Evolutionary conservation across 2,113 vertebrate species (phyloP), one percentile per base, ranked within the genome.

Genomic region (Ailurus styani): DNA sequence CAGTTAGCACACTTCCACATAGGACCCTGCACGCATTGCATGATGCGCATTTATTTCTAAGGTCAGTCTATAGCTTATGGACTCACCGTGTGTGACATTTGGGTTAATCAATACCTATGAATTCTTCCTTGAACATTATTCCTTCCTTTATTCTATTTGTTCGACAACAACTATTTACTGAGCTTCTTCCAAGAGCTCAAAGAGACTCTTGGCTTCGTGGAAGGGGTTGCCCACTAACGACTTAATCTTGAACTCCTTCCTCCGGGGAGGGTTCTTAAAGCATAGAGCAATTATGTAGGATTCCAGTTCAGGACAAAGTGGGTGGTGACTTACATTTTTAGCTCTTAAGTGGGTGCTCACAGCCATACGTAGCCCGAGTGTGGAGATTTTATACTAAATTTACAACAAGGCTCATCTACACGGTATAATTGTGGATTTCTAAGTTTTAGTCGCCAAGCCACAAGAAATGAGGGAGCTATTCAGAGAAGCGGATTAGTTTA

Each of bases 391-490:
- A 82, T 31, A 91, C 98, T 98, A 99, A 98, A 98, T 97, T 98
- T 98, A 98, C 98, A 94, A 70, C 92, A 0, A 0, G 91, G 87
- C 95, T 98, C 98, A 97, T 98, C 98, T 96, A 98, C 97, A 86
- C 73, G 68, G 96, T 52, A 1, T 97, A 98, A 98, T 98, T 98
- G 98, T 98, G 98, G 98, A 98, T 98, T 98, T 97, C 96, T 97
- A 91, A 91, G 87, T 97, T 97, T 93, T 78, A 96, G 93, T 62
- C 90, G 52, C 95, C 85, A 98, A 98, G 91, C 98, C 98, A 98
- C 98, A 98, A 95, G 96, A 96, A 97, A 98, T 84, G 75, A 90
- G 54, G 78, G 77, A 98, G 92, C 87, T 96, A 96, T 97, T 97
- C 95, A 75, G 96, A 96, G 97, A 94, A 96, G 60, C 81, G 78